A percentile compares a stretch with the other conserved stretches of the same genome.
phyloP scores from a whole-genome alignment of 2,888 invertebrate genomes.

The Pegoplata infirma region DNA sequence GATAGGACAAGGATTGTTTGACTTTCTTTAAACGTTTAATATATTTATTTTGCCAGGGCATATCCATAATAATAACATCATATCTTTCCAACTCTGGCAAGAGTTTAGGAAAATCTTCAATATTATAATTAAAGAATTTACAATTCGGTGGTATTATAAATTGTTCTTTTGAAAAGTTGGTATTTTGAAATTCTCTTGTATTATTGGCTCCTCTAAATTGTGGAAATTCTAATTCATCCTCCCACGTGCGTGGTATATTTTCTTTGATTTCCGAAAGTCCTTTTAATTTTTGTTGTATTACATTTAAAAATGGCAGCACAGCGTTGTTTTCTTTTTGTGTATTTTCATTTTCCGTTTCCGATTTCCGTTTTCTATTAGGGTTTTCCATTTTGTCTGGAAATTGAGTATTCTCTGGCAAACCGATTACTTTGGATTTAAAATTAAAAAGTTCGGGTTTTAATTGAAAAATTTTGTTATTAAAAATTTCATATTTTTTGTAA shows the following conservation, averaged over 20 bases:
- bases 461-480: conserved; percentile 45
- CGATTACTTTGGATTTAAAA: conserved; percentile 61
- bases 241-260: conserved; percentile 69
- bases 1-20: conserved; percentile 82
- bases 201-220: conserved; percentile 81
- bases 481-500: conserved; percentile 49
- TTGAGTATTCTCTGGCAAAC: background rate
- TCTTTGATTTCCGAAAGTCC: background rate
- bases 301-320: conserved; percentile 24
- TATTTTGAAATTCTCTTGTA: conserved; percentile 77
- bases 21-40: conserved; percentile 87
- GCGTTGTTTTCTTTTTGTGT: background rate
- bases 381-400: conserved; percentile 33
- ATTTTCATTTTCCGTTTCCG: conserved; percentile 25
- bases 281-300: conserved; percentile 25
- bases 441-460: conserved; percentile 69
- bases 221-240: conserved; percentile 70
- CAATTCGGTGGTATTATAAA: conserved; percentile 85
- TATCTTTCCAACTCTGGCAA: conserved; percentile 75
- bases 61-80: conserved; percentile 93
- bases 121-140: conserved; percentile 84
- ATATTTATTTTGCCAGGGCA: conserved; percentile 98
- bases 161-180: conserved; percentile 75
- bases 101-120: conserved; percentile 81
- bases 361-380: conserved; percentile 48